Conservation (phyloP, 2,797 vertebrate species). For the Urophycis tenuis region DNA sequence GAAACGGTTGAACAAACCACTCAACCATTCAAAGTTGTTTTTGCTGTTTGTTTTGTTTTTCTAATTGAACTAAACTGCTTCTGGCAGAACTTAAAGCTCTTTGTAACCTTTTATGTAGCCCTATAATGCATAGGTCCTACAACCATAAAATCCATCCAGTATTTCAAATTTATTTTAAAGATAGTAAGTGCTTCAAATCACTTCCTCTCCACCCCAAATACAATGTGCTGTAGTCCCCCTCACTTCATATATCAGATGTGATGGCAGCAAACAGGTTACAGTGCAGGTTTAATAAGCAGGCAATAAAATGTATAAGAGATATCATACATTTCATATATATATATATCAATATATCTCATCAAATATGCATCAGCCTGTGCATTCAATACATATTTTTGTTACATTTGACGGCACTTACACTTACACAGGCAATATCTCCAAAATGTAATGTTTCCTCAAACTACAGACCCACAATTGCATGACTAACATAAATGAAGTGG, state of each 20-base stretch:
- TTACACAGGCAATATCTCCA: background rate
- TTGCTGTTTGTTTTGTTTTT: background rate
- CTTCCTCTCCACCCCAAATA: background rate
- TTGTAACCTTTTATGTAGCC: background rate
- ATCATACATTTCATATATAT: background rate
- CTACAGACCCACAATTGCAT: background rate
- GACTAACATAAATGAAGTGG: background rate
- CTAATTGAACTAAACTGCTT: background rate
- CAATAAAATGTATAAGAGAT: background rate
- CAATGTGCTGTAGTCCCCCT: background rate
- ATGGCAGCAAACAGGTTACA: background rate
- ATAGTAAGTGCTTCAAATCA: background rate
- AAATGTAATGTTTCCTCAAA: too few species aligned
- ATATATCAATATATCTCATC: background rate
- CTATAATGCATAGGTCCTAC: background rate
- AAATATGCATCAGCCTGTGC: background rate
- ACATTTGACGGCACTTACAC: background rate
- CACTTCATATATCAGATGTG: background rate
- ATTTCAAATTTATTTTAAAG: background rate
- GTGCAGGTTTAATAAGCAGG: background rate
- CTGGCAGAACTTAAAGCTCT: background rate
- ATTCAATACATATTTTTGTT: background rate
- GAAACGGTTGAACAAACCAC: background rate
- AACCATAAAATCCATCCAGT: background rate
- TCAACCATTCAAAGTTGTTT: background rate